Evolutionary conservation across 2,797 vertebrate genomes (phyloP).

Genomic region (Agapornis canus): DNA sequence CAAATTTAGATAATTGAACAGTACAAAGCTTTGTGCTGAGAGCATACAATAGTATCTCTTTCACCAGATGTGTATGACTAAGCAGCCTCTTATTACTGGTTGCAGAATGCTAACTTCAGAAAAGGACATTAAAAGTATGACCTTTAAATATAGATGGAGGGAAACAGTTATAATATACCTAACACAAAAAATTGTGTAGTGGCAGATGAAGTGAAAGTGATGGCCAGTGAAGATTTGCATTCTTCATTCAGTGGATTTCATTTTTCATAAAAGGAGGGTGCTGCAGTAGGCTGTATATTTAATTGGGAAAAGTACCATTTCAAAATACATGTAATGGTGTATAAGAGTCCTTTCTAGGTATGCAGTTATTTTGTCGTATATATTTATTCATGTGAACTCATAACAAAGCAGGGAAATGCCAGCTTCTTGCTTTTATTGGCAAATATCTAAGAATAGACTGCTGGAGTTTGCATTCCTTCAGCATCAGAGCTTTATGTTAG

Average conservation of each 20-base stretch:
- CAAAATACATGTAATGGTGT: not conserved
- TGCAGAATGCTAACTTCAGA: not conserved
- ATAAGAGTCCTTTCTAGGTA: not conserved
- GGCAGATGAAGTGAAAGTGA: not conserved
- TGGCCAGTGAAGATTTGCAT: not conserved
- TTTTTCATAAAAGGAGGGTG: not conserved
- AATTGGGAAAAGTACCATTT: not conserved
- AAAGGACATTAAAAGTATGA: not conserved
- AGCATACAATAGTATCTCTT: not conserved
- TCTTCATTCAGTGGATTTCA: not conserved
- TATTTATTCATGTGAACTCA: not conserved
- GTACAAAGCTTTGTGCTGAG: conserved; percentile 8
- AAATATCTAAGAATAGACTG: not conserved
- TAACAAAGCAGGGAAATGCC: not conserved
- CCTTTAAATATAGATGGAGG: not conserved
- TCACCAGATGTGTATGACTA: conserved; percentile 15
- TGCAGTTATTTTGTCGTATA: not conserved
- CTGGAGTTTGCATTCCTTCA: not conserved
- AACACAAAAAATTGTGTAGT: not conserved
- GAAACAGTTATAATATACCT: not conserved
- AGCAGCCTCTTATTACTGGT: not conserved
- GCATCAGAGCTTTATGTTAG: not conserved
- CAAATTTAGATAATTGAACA: conserved; percentile 11
- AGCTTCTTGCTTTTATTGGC: not conserved
- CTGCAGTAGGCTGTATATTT: not conserved